Conservation (phyloP, 2,113 vertebrate genomes). For the Campylomormyrus numenius region DNA sequence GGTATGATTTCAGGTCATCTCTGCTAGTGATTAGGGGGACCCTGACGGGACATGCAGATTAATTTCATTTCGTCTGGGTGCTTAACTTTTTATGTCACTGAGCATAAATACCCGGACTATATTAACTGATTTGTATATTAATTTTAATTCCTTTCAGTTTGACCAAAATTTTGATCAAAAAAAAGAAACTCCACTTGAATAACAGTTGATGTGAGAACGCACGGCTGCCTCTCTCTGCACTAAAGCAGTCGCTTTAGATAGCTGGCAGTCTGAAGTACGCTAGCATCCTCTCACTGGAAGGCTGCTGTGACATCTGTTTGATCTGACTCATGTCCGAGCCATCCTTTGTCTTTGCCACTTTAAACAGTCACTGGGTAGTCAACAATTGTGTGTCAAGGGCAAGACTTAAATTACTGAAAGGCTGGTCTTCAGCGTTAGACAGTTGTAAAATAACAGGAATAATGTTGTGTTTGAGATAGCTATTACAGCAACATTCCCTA, state of each 20-base stretch:
- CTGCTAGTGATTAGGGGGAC: no score
- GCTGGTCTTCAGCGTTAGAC: neutral
- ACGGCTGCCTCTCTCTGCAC: neutral
- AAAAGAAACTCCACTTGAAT: neutral
- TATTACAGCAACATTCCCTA: neutral
- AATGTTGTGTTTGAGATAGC: neutral
- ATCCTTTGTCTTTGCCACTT: neutral
- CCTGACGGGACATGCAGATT: no score
- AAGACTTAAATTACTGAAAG: neutral
- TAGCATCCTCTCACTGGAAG: neutral
- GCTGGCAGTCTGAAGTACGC: neutral
- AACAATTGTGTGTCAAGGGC: neutral
- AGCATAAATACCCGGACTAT: neutral
- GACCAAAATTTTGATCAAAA: neutral
- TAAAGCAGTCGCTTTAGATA: neutral
- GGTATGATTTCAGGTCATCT: no score
- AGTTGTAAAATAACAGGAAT: neutral
- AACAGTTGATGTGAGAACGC: neutral
- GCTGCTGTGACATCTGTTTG: neutral
- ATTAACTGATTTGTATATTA: neutral
- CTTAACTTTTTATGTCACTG: no score
- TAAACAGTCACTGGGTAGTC: neutral
- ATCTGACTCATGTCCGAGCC: neutral
- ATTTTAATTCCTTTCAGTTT: neutral
- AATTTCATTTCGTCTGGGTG: no score